Conservation (phyloP, 2,888 invertebrate genomes). For the Liodrosophila aerea region DNA sequence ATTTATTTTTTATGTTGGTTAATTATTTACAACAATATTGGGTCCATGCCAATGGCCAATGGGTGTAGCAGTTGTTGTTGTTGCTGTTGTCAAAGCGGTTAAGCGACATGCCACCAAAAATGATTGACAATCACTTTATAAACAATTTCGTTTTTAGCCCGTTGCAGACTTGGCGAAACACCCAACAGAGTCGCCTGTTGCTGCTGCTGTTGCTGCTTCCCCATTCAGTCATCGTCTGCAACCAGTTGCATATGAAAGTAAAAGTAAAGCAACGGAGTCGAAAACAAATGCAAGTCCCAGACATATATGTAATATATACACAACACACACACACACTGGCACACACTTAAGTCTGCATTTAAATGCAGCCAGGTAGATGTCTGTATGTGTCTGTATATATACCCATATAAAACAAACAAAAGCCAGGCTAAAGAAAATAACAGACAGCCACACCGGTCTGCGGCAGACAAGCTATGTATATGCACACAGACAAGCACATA, state of each 20-base stretch:
- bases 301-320: slow-evolving; percentile 39
- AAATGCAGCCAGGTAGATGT: slow-evolving; percentile 32
- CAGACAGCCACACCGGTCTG: slow-evolving; percentile 64
- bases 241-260: slow-evolving; percentile 78
- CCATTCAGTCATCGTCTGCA: slow-evolving; percentile 58
- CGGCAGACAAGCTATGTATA: slow-evolving; percentile 45
- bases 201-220: slow-evolving; percentile 46
- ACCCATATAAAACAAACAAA: slow-evolving; percentile 65
- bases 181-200: slow-evolving; percentile 28
- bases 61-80: slow-evolving; percentile 22
- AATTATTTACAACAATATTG: no score
- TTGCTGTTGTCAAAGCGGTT: slow-evolving; percentile 66
- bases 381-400: slow-evolving; percentile 17
- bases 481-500: neutral
- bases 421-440: slow-evolving; percentile 41
- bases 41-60: no score
- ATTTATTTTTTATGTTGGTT: no score
- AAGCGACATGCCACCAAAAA: slow-evolving; percentile 76
- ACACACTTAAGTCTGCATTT: slow-evolving; percentile 31
- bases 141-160: slow-evolving; percentile 66
- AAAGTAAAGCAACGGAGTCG: slow-evolving; percentile 70
- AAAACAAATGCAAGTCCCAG: slow-evolving; percentile 58
- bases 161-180: slow-evolving; percentile 39
- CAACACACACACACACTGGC: slow-evolving; percentile 9
- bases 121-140: slow-evolving; percentile 77